Percentiles rank a stretch among this genome's conserved stretches.
Evolutionary conservation across 2,888 invertebrate species (phyloP).

Genomic region (Drosophila mulleri): DNA sequence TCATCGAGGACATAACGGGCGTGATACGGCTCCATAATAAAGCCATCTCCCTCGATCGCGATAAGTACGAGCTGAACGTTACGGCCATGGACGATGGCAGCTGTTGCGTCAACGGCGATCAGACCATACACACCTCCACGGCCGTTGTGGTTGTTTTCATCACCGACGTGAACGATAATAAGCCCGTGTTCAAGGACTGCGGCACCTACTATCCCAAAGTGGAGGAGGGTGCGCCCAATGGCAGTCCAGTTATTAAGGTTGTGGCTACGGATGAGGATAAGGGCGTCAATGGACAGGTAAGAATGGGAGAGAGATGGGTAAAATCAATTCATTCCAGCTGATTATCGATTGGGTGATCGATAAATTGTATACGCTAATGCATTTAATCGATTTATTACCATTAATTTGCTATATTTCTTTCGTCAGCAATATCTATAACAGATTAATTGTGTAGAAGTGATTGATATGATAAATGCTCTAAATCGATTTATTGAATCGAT

Average conservation of each 20-base stretch:
- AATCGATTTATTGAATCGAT: no score
- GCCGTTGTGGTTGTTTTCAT: slow-evolving; percentile 98
- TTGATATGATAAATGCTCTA: no score
- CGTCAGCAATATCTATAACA: no score
- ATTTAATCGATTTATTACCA: no score
- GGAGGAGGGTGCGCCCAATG: slow-evolving; percentile 97
- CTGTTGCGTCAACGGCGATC: slow-evolving; percentile 96
- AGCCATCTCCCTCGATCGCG: slow-evolving; percentile 94
- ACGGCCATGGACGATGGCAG: slow-evolving; percentile 99
- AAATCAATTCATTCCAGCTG: fast-evolving
- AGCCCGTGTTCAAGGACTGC: slow-evolving; percentile 97
- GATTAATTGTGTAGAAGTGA: no score
- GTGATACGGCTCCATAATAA: slow-evolving; percentile 95
- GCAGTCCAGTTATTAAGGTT: slow-evolving; percentile 96
- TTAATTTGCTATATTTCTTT: no score
- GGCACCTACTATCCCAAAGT: slow-evolving; percentile 96
- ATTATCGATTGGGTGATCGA: neutral
- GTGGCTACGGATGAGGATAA: slow-evolving; percentile 98
- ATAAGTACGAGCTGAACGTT: slow-evolving; percentile 98
- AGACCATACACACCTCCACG: slow-evolving; percentile 95
- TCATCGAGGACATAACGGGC: slow-evolving; percentile 97
- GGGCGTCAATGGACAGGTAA: slow-evolving; percentile 94
- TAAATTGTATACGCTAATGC: neutral
- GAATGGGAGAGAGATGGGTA: neutral
- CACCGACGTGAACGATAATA: slow-evolving; percentile 98